A percentile compares a stretch with the other conserved stretches of the same genome.
phyloP scores from a whole-genome alignment of 1,140 invertebrate genomes.

The Drosophila hydei region DNA sequence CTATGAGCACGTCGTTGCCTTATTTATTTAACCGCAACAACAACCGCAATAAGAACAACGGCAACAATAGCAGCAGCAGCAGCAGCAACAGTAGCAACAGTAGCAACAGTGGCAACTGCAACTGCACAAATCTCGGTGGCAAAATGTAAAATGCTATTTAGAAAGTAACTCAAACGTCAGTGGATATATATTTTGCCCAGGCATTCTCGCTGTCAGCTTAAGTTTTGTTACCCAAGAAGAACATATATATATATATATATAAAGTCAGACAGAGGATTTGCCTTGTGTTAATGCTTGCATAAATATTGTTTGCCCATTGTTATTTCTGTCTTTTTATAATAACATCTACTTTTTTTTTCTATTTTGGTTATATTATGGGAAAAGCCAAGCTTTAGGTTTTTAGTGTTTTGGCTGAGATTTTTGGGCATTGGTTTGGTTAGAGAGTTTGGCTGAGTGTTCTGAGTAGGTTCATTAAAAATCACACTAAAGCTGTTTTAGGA shows the following conservation, averaged over 20 bases:
- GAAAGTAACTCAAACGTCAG: slow-evolving; percentile 72
- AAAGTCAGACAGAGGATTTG: slow-evolving; percentile 7
- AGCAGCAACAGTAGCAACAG: slow-evolving; percentile 18
- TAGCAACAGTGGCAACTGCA: slow-evolving; percentile 7
- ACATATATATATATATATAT: slow-evolving; percentile 59
- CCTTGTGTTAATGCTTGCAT: too few species aligned
- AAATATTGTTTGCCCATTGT: not conserved
- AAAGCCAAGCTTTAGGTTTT: slow-evolving; percentile 59
- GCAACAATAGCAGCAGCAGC: slow-evolving; percentile 50
- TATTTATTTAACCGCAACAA: slow-evolving; percentile 80
- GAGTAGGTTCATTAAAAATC: slow-evolving; percentile 79
- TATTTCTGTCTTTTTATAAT: not conserved
- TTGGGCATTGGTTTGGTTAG: slow-evolving; percentile 29
- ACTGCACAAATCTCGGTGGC: slow-evolving; percentile 43
- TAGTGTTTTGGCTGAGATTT: slow-evolving; percentile 49
- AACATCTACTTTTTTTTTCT: not conserved
- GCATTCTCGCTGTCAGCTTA: slow-evolving; percentile 68
- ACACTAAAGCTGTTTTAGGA: slow-evolving; percentile 42
- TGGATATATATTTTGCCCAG: slow-evolving; percentile 22
- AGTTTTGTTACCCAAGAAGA: slow-evolving; percentile 54
- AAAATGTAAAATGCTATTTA: slow-evolving; percentile 63
- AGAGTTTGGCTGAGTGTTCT: slow-evolving; percentile 58
- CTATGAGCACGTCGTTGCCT: slow-evolving; percentile 59
- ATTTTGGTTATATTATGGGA: slow-evolving; percentile 48
- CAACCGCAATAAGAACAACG: slow-evolving; percentile 79